These are phyloP conservation scores for Latheticus oryzae DNA, from an alignment of 2,888 invertebrate genomes.

Conservation along the genomic window DNA sequence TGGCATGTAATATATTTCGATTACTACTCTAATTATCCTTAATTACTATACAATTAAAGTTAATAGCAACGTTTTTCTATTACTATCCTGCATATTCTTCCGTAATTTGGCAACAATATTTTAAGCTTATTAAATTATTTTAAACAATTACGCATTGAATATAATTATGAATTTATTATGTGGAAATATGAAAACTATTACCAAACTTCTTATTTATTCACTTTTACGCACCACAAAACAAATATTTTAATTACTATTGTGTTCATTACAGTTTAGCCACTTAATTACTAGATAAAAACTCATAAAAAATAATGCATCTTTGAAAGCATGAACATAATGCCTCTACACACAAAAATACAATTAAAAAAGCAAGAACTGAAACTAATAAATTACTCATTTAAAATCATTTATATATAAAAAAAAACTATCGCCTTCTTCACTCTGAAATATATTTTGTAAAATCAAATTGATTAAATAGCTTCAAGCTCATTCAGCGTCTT, in stretches of 20 bases:
- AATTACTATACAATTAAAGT: conserved; percentile 46
- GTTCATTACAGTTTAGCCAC: conserved; percentile 40
- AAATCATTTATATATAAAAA: too few species aligned
- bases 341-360: conserved; percentile 23
- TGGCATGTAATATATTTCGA: conserved; percentile 44
- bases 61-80: conserved; percentile 41
- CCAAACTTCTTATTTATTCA: conserved; percentile 36
- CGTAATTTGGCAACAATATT: conserved; percentile 21
- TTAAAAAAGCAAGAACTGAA: conserved; percentile 10
- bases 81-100: conserved; percentile 27
- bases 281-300: conserved; percentile 40
- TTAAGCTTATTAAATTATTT: conserved; percentile 19
- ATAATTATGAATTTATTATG: conserved; percentile 39
- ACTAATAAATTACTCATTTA: conserved; percentile 15
- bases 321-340: conserved; percentile 21
- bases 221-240: conserved; percentile 42
- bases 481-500: too few species aligned
- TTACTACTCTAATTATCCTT: conserved; percentile 45
- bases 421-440: too few species aligned
- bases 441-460: too few species aligned
- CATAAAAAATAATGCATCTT: conserved; percentile 30
- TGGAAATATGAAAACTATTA: conserved; percentile 32
- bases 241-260: conserved; percentile 41
- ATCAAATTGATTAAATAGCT: too few species aligned
- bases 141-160: conserved; percentile 32